Conservation (phyloP, 2,113 vertebrate genomes). For the Antechinus flavipes region DNA sequence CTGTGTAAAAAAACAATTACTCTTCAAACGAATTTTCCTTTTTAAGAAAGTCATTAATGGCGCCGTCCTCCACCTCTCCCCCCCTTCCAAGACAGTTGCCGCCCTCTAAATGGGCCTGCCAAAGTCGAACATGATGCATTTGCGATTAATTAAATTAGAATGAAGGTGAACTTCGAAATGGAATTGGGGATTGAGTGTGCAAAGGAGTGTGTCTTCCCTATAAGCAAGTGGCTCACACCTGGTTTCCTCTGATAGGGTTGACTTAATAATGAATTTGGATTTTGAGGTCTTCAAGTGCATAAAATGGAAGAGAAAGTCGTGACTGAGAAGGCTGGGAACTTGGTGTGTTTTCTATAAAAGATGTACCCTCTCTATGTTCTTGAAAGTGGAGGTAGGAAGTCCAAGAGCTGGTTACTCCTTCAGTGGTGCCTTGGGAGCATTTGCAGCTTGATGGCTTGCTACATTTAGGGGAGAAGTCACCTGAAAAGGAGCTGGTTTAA, state of each 20-base stretch:
- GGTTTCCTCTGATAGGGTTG: constrained; percentile 31
- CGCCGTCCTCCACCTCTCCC: neutral
- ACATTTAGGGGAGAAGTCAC: constrained; percentile 19
- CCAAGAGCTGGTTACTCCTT: constrained; percentile 30
- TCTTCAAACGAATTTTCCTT: constrained; percentile 71
- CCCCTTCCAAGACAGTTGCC: constrained; percentile 26
- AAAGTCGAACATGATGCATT: constrained; percentile 34
- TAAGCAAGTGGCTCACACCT: neutral
- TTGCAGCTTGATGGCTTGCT: constrained; percentile 10
- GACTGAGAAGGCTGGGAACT: constrained; percentile 16
- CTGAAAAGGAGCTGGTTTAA: constrained; percentile 35
- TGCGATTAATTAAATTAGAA: constrained; percentile 75
- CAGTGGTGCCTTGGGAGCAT: constrained; percentile 31
- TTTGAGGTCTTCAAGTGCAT: constrained; percentile 22
- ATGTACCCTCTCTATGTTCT: neutral
- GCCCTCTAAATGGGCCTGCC: constrained; percentile 6
- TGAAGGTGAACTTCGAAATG: constrained; percentile 54
- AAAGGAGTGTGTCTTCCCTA: constrained; percentile 10
- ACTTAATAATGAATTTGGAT: constrained; percentile 37
- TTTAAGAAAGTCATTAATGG: constrained; percentile 67
- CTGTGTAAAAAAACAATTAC: constrained; percentile 64
- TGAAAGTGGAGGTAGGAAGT: neutral
- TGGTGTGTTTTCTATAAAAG: neutral
- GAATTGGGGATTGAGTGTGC: constrained; percentile 21
- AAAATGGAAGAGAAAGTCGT: neutral